Base-by-base conservation (phyloP, 2,113 vertebrate genomes). In the Oncorhynchus kisutch region DNA sequence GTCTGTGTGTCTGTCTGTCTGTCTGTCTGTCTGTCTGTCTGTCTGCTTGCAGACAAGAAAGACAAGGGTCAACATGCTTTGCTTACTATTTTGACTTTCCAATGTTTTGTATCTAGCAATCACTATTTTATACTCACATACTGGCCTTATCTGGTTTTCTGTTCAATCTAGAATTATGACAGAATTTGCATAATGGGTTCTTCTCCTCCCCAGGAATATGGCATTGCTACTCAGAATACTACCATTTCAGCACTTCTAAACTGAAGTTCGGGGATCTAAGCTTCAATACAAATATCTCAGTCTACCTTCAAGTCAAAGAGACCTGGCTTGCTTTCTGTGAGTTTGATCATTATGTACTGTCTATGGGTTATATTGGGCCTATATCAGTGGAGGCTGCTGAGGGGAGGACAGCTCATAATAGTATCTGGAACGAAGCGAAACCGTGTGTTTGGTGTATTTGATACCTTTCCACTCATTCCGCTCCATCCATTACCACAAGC, bases 261-360 rank as follows among this genome's bases (percentile, higher is more conserved):
- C 1, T 48, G 68, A 24, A 39, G 7, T 48, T 70, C 12, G n/a
- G 34, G 3, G 68, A 70, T 24, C 68, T 70, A 20, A 24, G 20
- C 18, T 70, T 48, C 45, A 70, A 49, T 20, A 16, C 39, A 12
- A 11, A 48, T 22, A 24, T 70, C 34, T 70, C 68, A 18, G 20
- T 7, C 68, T 70, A 70, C 68, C n/a, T 70, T 49, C 68, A 49
- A 70, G 68, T 70, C 5, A 70, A 49, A 49, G 68, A 70, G 68
- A 70, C 68, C 39, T 70, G 68, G 68, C 68, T 70, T 20, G 68
- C 68, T 13, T 49, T 70, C 12, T 11, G 68, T 70, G 68, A 49
- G 68, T 25, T 49, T 29, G 22, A 1, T 64, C 20, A 64, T 64
- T 54, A 54, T 54, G 51, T 13, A 18, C 51, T 3, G 51, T 54